phyloP scores from a whole-genome alignment of 2,113 vertebrate genomes.

The Eclectus roratus region DNA sequence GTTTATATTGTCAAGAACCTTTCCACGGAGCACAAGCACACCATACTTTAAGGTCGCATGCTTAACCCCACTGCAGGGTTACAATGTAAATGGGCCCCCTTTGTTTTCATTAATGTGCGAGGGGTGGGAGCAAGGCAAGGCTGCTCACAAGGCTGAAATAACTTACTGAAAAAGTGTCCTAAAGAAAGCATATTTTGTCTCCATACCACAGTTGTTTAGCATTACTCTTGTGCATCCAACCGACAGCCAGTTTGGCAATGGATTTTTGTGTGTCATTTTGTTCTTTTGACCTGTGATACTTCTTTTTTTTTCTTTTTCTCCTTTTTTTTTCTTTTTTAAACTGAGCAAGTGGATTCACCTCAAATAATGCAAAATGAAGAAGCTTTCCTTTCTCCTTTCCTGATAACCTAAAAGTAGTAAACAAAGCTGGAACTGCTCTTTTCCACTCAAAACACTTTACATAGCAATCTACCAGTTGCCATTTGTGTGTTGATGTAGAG shows the following conservation, averaged over 20 bases:
- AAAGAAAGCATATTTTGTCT: slow-evolving; percentile 76
- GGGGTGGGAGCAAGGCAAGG: slow-evolving; percentile 60
- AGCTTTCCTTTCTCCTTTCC: slow-evolving; percentile 37
- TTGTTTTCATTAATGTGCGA: slow-evolving; percentile 80
- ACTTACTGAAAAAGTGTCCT: slow-evolving; percentile 74
- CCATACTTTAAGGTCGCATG: slow-evolving; percentile 82
- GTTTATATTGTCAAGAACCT: slow-evolving; percentile 81
- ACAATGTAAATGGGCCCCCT: slow-evolving; percentile 78
- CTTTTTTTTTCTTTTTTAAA: background rate
- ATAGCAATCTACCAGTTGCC: background rate
- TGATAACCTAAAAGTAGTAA: background rate
- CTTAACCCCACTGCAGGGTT: slow-evolving; percentile 77
- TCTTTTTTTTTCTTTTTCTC: slow-evolving; percentile 51
- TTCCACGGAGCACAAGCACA: slow-evolving; percentile 73
- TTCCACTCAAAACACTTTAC: background rate
- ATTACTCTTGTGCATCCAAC: slow-evolving; percentile 73
- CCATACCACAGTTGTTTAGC: slow-evolving; percentile 69
- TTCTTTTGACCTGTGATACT: slow-evolving; percentile 81
- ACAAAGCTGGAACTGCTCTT: background rate
- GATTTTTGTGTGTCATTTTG: slow-evolving; percentile 70
- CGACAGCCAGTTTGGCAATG: slow-evolving; percentile 68
- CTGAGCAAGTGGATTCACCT: background rate
- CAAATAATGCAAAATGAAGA: background rate
- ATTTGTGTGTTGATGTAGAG: slow-evolving; percentile 9
- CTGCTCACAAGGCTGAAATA: slow-evolving; percentile 72